Base-by-base conservation (phyloP, 2,888 invertebrate genomes). In the Drosophila bunnanda region DNA sequence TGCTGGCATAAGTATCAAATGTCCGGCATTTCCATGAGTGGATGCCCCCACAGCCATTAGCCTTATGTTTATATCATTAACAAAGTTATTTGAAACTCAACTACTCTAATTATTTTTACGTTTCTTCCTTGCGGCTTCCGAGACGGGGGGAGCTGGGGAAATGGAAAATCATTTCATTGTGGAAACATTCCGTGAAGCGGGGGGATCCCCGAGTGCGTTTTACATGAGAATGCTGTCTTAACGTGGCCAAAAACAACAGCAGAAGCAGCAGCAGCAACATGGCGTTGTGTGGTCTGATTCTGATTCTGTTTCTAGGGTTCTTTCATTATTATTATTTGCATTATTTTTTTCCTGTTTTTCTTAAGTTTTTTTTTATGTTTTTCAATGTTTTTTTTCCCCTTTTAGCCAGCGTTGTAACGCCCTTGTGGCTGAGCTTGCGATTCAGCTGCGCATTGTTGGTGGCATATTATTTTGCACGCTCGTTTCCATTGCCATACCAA, bases 401-500 rank as follows among this genome's bases (percentile, higher is more conserved):
- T n/a, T n/a, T n/a, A n/a, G 36, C 36, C 34, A 50, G 56, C 25
- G 4, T 25, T 25, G 25, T 4, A 25, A 4, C 58, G 46, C 36
- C 67, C 66, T 50, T 43, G 44, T 54, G 38, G 20, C 62, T 59
- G 53, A 81, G 79, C 84, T 76, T 78, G 80, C 76, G 76, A 75
- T 87, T 66, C 67, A 80, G 72, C 70, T 72, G 77, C 69, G 66
- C 70, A 85, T 85, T 88, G 88, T 83, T 83, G 82, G 71, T 79
- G 86, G 75, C 86, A 83, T 83, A 88, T 86, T 86, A 84, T 85
- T 89, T 85, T 87, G 87, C 87, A 87, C 82, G 76, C 88, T 86
- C 60, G 85, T 87, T 85, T 76, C 69, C 72, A 70, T 80, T 68
- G 76, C 57, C 70, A 56, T 70, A 39, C 34, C 36, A 28, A 55